Evolutionary conservation across 1,140 invertebrate genomes (phyloP), one percentile per base, ranked within the genome.

Genomic region (Sweltsa coloradensis): DNA sequence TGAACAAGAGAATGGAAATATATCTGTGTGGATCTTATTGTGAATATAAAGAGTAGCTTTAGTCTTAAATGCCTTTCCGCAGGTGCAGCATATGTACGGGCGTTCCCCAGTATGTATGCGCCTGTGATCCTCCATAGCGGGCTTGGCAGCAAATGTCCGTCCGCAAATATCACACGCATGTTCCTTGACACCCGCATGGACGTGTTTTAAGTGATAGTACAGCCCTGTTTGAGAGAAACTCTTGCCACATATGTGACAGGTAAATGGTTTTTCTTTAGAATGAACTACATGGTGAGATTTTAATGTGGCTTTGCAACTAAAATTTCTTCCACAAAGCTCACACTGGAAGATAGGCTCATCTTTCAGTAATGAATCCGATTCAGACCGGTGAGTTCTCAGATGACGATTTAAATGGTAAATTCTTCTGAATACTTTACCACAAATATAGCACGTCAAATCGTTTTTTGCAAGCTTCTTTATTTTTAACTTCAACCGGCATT

Each of bases 181-280:
- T 22, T 37, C 22, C 19, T 39, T 47, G 18, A 56, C 56, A 6
- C 52, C 46, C 23, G 62, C 60, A 5, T 56, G 47, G 4, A 50
- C 36, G 36, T 34, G 11, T 47, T 47, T 47, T 6, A 41, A 11
- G 29, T 47, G 45, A 40, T 18, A 51, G 49, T 51, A 53, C 22
- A 57, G 50, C 49, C 41, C 51, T 48, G 19, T 45, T 9, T 41
- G 52, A 52, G 16, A 51, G 40, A 67, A 70, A 21, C 56, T 57
- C 53, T 75, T 77, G 2, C 72, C 72, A 50, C 77, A 79, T 6
- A 68, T 55, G 3, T 66, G 60, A 54, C 77, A 79, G 3, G 58
- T 57, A 31, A 55, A 60, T 0, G 60, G 58, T 1, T 55, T 53
- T 37, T 61, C 58, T 37, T 63, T 51, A 16, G 54, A 51, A 49